Evolutionary conservation across 1,140 invertebrate genomes (phyloP).

Genomic region (Caerostris darwini): DNA sequence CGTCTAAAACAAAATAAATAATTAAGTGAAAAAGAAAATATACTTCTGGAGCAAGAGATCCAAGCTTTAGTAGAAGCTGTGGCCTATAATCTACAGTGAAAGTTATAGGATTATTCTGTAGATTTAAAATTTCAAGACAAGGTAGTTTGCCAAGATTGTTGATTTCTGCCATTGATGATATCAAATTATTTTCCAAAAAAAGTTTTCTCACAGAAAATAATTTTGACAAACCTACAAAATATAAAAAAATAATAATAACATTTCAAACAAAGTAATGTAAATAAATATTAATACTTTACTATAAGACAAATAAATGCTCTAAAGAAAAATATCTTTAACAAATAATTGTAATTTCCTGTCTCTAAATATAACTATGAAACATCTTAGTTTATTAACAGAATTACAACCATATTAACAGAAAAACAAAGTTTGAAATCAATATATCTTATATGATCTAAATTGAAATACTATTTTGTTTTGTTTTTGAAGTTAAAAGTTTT

Average conservation of each 20-base stretch:
- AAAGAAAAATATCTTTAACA: no score
- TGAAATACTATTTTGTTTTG: no score
- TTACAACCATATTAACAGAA: no score
- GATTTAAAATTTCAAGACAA: constrained; percentile 91
- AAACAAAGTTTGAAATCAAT: no score
- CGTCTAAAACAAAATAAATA: background rate
- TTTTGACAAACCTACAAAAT: constrained; percentile 87
- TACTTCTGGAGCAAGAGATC: constrained; percentile 85
- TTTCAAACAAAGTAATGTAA: background rate
- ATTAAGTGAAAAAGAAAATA: background rate
- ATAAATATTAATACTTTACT: no score
- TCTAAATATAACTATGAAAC: no score
- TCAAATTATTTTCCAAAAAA: constrained; percentile 92
- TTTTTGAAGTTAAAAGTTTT: no score
- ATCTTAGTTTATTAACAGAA: no score
- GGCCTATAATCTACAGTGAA: constrained; percentile 93
- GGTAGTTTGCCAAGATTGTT: constrained; percentile 90
- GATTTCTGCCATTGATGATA: constrained; percentile 91
- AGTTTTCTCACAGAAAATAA: constrained; percentile 91
- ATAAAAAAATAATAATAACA: constrained; percentile 1
- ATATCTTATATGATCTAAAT: no score
- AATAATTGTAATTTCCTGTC: no score
- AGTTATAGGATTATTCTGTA: constrained; percentile 95
- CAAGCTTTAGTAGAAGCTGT: constrained; percentile 92
- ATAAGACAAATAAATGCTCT: no score